Evolutionary conservation across 1,140 invertebrate genomes (phyloP), one percentile per base, ranked within the genome.

Genomic region (Plectus sambesii): DNA sequence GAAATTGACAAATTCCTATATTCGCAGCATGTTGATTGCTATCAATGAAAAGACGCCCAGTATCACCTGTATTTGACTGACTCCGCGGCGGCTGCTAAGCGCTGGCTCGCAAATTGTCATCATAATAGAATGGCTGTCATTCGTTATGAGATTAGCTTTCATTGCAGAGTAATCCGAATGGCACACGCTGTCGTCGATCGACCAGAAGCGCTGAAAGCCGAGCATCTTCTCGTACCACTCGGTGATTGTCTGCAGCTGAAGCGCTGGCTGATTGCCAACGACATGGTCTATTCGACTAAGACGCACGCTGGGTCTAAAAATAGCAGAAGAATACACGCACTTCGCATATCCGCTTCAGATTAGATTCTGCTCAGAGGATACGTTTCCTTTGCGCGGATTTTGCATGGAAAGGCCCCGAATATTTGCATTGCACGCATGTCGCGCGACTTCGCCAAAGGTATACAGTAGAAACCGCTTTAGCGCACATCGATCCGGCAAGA

Each of bases 161-260:
- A 99, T 76, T 0, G 92, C 82, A 1, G 90, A 97, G 72, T 83
- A 97, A 64, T 96, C 81, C 0, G 93, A 96, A 68, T 90, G 87
- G 2, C 97, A 77, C 70, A 93, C 86, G 8, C 77, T 81, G 69
- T 98, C 93, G 69, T 98, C 93, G 0, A 97, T 87, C 3, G 92
- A 97, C 93, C 93, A 98, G 71, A 97, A 98, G 29, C 93, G 80
- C 70, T 96, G 90, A 66, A 98, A 96, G 71, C 84, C 80, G 33
- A 98, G 73, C 55, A 80, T 83, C 36, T 81, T 79, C 68, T 93
- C 87, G 69, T 98, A 97, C 89, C 89, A 96, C 60, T 85, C 79
- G 0, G 82, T 84, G 0, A 81, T 81, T 39, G 77, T 69, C 68
- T 87, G 84, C 87, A 97, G 92, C 56, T 80, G 70, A 38, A 81